Conservation (phyloP, 2,797 vertebrate genomes). For the Aselliscus stoliczkanus region DNA sequence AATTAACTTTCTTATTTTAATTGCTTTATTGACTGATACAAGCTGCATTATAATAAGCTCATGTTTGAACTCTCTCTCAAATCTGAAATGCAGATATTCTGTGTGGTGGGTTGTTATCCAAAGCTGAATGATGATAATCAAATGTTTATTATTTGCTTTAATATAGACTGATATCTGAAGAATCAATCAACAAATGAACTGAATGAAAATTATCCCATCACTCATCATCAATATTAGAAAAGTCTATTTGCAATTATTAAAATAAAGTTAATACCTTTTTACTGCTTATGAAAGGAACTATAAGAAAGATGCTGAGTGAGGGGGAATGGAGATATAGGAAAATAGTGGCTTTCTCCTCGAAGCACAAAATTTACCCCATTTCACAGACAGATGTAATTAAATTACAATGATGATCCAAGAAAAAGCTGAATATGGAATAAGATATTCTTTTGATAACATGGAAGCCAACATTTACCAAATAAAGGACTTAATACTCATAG, state of each 20-base stretch:
- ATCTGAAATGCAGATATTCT: not conserved
- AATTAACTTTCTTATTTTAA: not conserved
- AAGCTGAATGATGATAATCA: not conserved
- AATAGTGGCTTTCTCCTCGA: not conserved
- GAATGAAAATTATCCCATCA: not conserved
- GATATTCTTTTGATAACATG: not conserved
- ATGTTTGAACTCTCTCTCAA: not conserved
- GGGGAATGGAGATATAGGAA: not conserved
- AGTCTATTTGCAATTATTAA: not conserved
- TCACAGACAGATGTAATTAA: not conserved
- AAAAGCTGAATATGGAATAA: not conserved
- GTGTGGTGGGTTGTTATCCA: not conserved
- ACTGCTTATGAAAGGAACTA: not conserved
- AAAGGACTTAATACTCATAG: not conserved
- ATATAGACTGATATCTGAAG: not conserved
- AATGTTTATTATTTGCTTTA: not conserved
- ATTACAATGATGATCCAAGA: not conserved
- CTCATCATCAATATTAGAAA: not conserved
- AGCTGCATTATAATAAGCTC: not conserved
- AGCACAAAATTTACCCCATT: not conserved
- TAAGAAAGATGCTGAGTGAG: not conserved
- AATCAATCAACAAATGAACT: not conserved
- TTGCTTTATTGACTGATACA: not conserved
- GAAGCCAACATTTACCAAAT: not conserved
- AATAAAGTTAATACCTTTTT: not conserved